Evolutionary conservation across 1,140 invertebrate species (phyloP), one percentile per base, ranked within the genome.

Genomic region (Meloidogyne floridensis): DNA sequence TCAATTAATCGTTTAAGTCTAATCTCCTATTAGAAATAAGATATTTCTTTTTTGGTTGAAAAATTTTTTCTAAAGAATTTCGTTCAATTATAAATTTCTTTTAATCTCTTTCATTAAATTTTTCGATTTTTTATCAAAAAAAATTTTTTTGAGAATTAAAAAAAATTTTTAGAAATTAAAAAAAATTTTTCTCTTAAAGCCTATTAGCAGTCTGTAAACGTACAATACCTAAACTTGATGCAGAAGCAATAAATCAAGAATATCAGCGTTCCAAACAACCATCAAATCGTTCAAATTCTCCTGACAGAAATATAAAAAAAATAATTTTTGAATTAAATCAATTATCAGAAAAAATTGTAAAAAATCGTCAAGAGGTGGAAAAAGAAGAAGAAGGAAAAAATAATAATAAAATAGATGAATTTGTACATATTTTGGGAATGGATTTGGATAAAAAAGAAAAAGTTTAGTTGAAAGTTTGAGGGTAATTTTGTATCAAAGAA

Each of bases 401-500:
- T n/a, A 65, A 65, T 65, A 32, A 32, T 32, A 32, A 32, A 32
- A 32, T 32, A 32, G 59, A 65, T 65, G 77, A 79, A 15, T 74
- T 70, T 77, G 83, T 77, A 59, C 7, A 93, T 8, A 92, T 91
- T 75, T 89, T 93, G 4, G 91, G 91, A 11, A 91, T 92, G 81
- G 92, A 93, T 15, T 90, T 93, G 10, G 91, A 91, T 70, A 90
- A 92, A 82, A 90, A 90, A 59, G 91, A 91, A 15, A 90, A 5
- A 91, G 92, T 82, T 89, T 92, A 75, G 86, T 92, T 15, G 86
- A 93, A 88, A 87, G 95, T 2, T 93, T 94, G 84, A 92, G 93
- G 15, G 92, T 94, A 84, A 11, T 79, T 43, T 6, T 42, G 15
- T 7, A 43, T 84, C 91, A 96, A 70, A 93, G 94, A 81, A 93